Evolutionary conservation across 2,888 invertebrate species (phyloP), one percentile per base, ranked within the genome.

Genomic region (Eumerus sabulonum): DNA sequence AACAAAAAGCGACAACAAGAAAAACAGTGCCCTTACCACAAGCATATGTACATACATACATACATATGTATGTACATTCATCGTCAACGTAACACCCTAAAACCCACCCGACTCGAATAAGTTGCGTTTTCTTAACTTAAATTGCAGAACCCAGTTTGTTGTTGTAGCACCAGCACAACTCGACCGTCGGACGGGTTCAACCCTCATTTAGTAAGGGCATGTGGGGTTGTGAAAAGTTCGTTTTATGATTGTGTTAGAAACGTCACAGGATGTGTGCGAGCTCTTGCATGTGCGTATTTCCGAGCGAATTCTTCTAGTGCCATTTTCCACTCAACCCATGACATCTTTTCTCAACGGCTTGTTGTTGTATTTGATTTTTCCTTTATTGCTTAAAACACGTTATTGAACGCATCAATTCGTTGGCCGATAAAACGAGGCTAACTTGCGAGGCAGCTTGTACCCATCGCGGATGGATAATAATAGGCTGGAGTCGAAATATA

Each of bases 111-210:
- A 42, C 47, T 47, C 17, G 60, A 47, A 53, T 54, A 71, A 62
- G 27, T 63, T 63, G 56, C 71, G 48, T 71, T 63, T 71, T 71
- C 62, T 63, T 70, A 70, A 70, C 70, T 70, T 54, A 70, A 70
- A 62, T 62, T 70, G 48, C 54, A 47, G 62, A 56, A 71, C 71
- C 62, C 62, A 71, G 48, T 71, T 56, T 48, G 62, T 50, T 57
- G 66, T 13, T 38, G n/a, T 17, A 14, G 7, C 60, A 59, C 36
- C 45, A 27, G 17, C 11, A 40, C 56, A 18, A 44, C 9, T 9
- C 16, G 56, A 53, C 27, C 27, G 50, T 36, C 35, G 45, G 40
- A 27, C 14, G 44, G 7, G 27, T 19, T 42, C 14, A 62, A 36
- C 62, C 56, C 38, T 9, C 13, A 16, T 47, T 54, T 14, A 38